Evolutionary conservation across 2,888 invertebrate genomes (phyloP).

Genomic region (Tiliacea citrago): DNA sequence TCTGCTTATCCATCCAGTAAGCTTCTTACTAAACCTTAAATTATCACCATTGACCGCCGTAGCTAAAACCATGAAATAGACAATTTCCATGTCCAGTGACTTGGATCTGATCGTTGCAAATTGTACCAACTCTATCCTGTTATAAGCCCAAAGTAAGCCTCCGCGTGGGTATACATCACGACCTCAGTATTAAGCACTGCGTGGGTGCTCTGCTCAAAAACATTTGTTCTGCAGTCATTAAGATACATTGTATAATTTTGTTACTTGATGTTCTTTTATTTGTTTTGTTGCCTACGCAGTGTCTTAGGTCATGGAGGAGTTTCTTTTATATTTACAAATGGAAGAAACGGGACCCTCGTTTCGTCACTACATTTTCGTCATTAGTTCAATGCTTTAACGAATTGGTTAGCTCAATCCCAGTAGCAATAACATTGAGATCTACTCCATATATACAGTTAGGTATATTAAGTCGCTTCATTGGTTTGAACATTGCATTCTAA

Average conservation of each 20-base stretch:
- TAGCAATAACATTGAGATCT: background rate
- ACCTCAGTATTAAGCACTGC: slow-evolving; percentile 38
- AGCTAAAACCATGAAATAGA: slow-evolving; percentile 13
- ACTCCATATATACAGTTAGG: background rate
- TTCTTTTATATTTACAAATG: background rate
- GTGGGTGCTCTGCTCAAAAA: slow-evolving; percentile 47
- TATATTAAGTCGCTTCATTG: background rate
- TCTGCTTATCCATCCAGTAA: slow-evolving; percentile 1
- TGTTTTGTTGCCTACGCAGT: slow-evolving; percentile 38
- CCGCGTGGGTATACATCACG: slow-evolving; percentile 45
- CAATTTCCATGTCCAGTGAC: slow-evolving; percentile 23
- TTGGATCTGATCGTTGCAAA: slow-evolving; percentile 41
- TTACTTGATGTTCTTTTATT: slow-evolving; percentile 36
- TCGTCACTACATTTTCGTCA: background rate
- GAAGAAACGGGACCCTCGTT: background rate
- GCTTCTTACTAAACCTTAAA: slow-evolving; percentile 25
- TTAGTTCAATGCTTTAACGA: background rate
- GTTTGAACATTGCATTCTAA: slow-evolving; percentile 17
- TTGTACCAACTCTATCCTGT: slow-evolving; percentile 32
- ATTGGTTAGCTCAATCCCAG: background rate
- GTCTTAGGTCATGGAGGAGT: slow-evolving; percentile 22
- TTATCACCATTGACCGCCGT: slow-evolving; percentile 4
- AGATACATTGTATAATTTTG: slow-evolving; percentile 37
- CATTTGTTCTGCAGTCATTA: slow-evolving; percentile 53
- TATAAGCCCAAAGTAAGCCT: slow-evolving; percentile 20